phyloP scores from a whole-genome alignment of 2,888 invertebrate genomes.

The Drosophila paracracens region DNA sequence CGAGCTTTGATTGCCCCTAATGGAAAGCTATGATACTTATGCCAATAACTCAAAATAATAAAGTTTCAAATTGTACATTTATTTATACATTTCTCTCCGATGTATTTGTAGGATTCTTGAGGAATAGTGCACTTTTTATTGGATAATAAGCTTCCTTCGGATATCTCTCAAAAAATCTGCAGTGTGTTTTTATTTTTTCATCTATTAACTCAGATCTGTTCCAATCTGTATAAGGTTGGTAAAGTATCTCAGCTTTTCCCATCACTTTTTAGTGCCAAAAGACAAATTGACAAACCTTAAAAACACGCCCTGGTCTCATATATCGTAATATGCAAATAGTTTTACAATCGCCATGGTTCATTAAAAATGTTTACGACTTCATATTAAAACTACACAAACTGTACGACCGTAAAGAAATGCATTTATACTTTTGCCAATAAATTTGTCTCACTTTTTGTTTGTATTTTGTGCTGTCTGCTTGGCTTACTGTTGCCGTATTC shows the following conservation, averaged over 20 bases:
- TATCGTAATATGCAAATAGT: slow-evolving; percentile 69
- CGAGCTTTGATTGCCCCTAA: slow-evolving; percentile 33
- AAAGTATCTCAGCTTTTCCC: neutral
- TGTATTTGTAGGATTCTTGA: neutral
- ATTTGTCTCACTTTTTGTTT: slow-evolving; percentile 61
- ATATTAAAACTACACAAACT: slow-evolving; percentile 65
- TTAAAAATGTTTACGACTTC: slow-evolving; percentile 74
- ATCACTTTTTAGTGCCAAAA: neutral
- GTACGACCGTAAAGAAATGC: slow-evolving; percentile 50
- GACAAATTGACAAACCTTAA: slow-evolving; percentile 33
- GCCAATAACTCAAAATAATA: slow-evolving; percentile 5
- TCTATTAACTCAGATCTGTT: neutral
- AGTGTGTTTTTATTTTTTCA: neutral
- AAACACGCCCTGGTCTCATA: slow-evolving; percentile 6
- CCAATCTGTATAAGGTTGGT: neutral
- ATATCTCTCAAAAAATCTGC: neutral
- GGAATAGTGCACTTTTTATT: neutral
- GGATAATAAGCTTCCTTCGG: neutral
- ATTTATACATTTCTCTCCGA: neutral
- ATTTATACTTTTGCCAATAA: slow-evolving; percentile 74
- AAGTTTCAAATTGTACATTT: neutral
- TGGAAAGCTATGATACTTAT: slow-evolving; percentile 10
- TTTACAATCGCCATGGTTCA: slow-evolving; percentile 57
- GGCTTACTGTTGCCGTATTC: neutral
- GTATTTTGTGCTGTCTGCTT: slow-evolving; percentile 10